These are phyloP conservation scores for Nettapus auritus DNA, from an alignment of 2,113 vertebrate species.

Conservation along the genomic window DNA sequence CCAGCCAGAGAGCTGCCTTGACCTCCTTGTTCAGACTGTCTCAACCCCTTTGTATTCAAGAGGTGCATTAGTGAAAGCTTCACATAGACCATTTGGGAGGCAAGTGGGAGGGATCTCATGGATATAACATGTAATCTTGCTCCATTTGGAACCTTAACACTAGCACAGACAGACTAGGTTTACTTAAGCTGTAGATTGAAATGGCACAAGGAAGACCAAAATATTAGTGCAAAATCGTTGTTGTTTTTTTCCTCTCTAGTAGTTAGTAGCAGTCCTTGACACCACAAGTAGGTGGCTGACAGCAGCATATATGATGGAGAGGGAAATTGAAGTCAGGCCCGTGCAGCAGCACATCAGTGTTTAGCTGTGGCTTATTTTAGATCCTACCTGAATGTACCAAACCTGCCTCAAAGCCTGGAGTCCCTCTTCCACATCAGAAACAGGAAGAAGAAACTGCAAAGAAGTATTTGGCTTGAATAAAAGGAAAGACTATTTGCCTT, in stretches of 20 bases:
- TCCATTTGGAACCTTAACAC: neutral
- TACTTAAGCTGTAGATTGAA: neutral
- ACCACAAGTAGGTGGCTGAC: neutral
- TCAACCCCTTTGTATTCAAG: neutral
- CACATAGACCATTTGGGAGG: neutral
- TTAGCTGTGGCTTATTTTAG: slow-evolving; percentile 35
- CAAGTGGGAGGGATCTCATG: accelerated
- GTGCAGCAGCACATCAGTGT: accelerated
- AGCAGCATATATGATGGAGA: accelerated
- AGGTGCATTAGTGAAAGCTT: neutral
- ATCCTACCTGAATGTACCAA: neutral
- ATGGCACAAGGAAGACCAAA: accelerated
- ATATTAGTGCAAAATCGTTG: accelerated
- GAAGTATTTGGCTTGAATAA: neutral
- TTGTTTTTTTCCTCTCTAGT: neutral
- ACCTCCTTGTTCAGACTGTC: accelerated
- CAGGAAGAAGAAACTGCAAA: neutral
- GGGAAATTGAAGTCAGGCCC: neutral
- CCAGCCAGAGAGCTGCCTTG: neutral
- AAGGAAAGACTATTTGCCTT: slow-evolving; percentile 29
- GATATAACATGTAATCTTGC: accelerated
- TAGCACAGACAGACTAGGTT: neutral
- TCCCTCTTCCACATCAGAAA: neutral
- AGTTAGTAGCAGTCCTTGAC: accelerated
- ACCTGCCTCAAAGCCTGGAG: neutral